Base-by-base conservation (phyloP, 1,140 invertebrate genomes). In the Kradibia gibbosae region DNA sequence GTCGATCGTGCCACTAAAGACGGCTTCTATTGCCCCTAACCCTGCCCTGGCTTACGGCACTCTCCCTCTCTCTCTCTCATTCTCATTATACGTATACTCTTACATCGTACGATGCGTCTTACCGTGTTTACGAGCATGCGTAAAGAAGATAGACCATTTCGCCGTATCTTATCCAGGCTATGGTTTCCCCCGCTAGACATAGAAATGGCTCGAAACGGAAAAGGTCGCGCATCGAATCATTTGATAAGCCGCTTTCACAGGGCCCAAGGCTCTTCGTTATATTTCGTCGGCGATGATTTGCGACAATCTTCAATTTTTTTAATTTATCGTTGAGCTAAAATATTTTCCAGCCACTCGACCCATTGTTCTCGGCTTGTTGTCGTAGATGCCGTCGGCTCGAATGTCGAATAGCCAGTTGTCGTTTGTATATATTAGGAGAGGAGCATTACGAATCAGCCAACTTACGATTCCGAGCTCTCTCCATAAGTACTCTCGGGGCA, bases 91-190 rank as follows among this genome's bases (percentile, higher is more conserved):
- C 73, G n/a, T n/a, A n/a, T n/a, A n/a, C 76, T 65, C 84, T 85
- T 70, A 81, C 80, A 78, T 84, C 83, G 85, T 86, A 80, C 53
- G 17, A 78, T 28, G 65, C 62, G 55, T 84, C 82, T 80, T 84
- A 82, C 82, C n/a, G 82, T 85, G 85, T 86, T 87, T 87, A 87
- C 85, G 84, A 84, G 80, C 57, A 83, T 73, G 71, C 84, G 83
- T 85, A 67, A 71, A 71, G 48, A 42, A 55, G 65, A 78, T 70
- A 65, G 34, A 31, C 77, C 31, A 70, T 78, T 28, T 78, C 42
- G 53, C 67, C 60, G 39, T 67, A 34, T 45, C 39, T 76, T 45
- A 75, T 75, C 34, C 73, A 22, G 22, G 48, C n/a, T n/a, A 20
- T 48, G 13, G 48, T 17, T 28, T 42, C 39, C 25, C 3, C 2